Base-by-base conservation (phyloP, 2,888 invertebrate species). In the Oligia strigilis region DNA sequence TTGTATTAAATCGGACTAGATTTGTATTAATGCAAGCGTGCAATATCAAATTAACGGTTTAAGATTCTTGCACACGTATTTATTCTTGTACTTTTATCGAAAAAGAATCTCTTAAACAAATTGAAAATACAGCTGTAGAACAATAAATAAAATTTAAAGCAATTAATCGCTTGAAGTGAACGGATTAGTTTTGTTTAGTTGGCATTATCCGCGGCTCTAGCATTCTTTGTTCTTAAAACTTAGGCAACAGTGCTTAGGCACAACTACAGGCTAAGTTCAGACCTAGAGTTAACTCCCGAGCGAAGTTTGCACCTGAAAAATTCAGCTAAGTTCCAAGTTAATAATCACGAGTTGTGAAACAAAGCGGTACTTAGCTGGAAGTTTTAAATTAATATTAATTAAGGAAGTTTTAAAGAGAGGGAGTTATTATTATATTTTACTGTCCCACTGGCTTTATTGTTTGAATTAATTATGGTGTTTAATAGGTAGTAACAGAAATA, bases 181-280 rank as follows among this genome's bases (percentile, higher is more conserved):
- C 70, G 76, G 81, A 87, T 82, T 82, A 81, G 79, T 86, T 88
- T 83, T 70, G 79, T 84, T 87, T 70, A 62, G 80, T 81, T 75
- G 66, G 65, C 78, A 82, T 73, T 78, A 77, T 76, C 71, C 78
- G 72, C 86, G 66, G 73, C 72, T 83, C 71, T 72, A 62, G 40
- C 72, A 70, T 78, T 81, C 79, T 83, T 72, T 76, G 84, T 87
- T 75, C 84, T 90, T 82, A 81, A 86, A 91, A 90, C 88, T 91
- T 89, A 83, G 85, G 86, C 80, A 86, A 80, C 72, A 62, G 77
- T 77, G 75, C 81, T 85, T 84, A 87, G 80, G 81, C 69, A 80
- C 73, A 84, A 87, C 75, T 83, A 23, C 55, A 29, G 49, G 29
- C 77, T 67, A 85, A 77, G 77, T 87, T 75, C 19, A 80, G 65